Evolutionary conservation across 2,797 vertebrate species (phyloP).

Genomic region (Cynodonichthys magdalenae): DNA sequence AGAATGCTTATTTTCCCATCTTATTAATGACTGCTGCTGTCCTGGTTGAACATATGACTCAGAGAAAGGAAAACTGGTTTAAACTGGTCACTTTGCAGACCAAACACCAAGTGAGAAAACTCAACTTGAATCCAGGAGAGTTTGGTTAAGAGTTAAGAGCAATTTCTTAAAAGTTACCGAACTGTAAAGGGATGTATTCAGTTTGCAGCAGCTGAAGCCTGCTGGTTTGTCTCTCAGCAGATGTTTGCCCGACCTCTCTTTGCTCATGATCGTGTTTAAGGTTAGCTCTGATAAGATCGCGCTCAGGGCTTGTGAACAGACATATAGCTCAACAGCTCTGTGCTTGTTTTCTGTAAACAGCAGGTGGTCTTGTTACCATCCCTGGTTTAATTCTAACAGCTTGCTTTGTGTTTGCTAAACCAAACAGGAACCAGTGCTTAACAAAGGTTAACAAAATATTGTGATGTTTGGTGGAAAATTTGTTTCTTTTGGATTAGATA

Average conservation of each 20-base stretch:
- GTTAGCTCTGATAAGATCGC: constrained; percentile 68
- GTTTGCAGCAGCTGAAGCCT: not conserved
- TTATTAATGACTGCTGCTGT: constrained; percentile 42
- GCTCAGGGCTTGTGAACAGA: constrained; percentile 35
- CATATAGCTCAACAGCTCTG: constrained; percentile 31
- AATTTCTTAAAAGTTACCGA: not conserved
- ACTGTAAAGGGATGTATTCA: constrained; percentile 8
- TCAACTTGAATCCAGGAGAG: constrained; percentile 1
- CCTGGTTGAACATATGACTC: constrained; percentile 40
- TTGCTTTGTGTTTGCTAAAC: constrained; percentile 54
- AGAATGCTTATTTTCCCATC: constrained; percentile 73
- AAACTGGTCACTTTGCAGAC: constrained; percentile 44
- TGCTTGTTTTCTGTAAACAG: constrained; percentile 67
- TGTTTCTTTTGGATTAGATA: constrained; percentile 36
- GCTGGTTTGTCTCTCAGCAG: constrained; percentile 13
- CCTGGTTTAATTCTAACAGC: constrained; percentile 29
- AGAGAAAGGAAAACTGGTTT: constrained; percentile 50
- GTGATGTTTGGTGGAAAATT: constrained; percentile 53
- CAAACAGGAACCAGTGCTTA: constrained; percentile 44
- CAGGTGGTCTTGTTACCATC: constrained; percentile 71
- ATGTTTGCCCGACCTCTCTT: constrained; percentile 44
- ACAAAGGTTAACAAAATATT: constrained; percentile 41
- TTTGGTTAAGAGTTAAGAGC: constrained; percentile 18
- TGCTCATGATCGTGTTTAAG: constrained; percentile 36
- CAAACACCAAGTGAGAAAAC: constrained; percentile 29